Conservation (phyloP, 2,113 vertebrate species). For the Myiagra hebetior region DNA sequence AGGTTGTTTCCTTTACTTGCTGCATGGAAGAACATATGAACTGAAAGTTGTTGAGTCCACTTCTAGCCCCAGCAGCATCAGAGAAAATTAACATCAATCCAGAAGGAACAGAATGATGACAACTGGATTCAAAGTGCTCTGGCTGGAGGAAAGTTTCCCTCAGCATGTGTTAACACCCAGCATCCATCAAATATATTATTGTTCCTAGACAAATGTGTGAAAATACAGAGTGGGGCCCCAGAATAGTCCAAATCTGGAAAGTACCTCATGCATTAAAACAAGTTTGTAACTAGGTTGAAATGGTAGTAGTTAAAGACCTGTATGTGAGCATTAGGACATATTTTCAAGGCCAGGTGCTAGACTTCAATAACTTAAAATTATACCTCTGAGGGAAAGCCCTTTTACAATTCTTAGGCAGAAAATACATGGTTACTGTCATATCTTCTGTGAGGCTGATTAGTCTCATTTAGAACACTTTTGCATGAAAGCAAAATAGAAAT, state of each 20-base stretch:
- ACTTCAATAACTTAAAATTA: neutral
- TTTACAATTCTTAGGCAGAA: neutral
- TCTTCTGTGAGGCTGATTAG: neutral
- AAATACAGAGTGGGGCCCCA: neutral
- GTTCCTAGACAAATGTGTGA: neutral
- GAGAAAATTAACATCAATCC: slow-evolving; percentile 53
- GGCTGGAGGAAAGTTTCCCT: neutral
- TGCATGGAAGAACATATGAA: neutral
- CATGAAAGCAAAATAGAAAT: neutral
- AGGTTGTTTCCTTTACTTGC: neutral
- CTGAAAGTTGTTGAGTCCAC: neutral
- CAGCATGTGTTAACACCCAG: neutral
- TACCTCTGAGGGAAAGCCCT: neutral
- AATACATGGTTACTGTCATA: neutral
- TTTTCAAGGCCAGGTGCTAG: neutral
- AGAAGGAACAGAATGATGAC: slow-evolving; percentile 5
- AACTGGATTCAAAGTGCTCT: neutral
- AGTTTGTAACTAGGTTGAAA: neutral
- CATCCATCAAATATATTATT: neutral
- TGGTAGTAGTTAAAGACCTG: neutral
- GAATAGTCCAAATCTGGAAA: neutral
- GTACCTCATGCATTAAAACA: neutral
- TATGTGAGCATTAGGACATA: neutral
- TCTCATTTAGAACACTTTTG: neutral
- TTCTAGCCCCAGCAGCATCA: slow-evolving; percentile 14